Percentiles rank a stretch among this genome's conserved stretches.
These are phyloP conservation scores for Sisyra terminalis DNA, from an alignment of 2,888 invertebrate genomes.

Conservation along the genomic window DNA sequence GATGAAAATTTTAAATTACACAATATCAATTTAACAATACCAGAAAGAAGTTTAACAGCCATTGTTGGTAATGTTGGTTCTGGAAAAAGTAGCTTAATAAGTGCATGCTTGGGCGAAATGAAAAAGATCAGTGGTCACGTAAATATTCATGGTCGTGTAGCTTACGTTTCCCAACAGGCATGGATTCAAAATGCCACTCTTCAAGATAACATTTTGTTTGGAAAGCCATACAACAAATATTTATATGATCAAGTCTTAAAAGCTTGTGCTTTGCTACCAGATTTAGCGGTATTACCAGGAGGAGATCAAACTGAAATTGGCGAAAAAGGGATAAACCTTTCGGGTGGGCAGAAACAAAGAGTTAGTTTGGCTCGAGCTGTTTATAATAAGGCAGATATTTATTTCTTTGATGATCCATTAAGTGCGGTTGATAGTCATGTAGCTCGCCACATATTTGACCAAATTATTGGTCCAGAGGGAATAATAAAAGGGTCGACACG, in stretches of 20 bases:
- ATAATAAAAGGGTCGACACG: conserved; percentile 65
- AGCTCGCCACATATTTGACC: conserved; percentile 92
- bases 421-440: conserved; percentile 96
- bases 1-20: conserved; percentile 51
- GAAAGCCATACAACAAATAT: conserved; percentile 48
- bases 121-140: conserved; percentile 65
- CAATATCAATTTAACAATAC: conserved; percentile 59
- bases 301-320: conserved; percentile 97
- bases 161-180: conserved; percentile 88
- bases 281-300: conserved; percentile 83
- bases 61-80: conserved; percentile 80
- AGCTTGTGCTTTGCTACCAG: conserved; percentile 79
- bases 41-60: conserved; percentile 54
- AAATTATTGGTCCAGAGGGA: conserved; percentile 71
- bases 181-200: conserved; percentile 97
- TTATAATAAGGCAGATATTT: conserved; percentile 75
- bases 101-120: conserved; percentile 84
- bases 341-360: conserved; percentile 87
- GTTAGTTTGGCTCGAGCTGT: conserved; percentile 85
- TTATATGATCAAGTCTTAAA: conserved; percentile 68
- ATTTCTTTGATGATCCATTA: conserved; percentile 88
- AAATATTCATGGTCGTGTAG: conserved; percentile 48
- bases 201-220: conserved; percentile 85
- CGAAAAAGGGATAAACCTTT: conserved; percentile 80
- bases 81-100: conserved; percentile 78